These are phyloP conservation scores for Sesia bembeciformis DNA, from an alignment of 2,888 invertebrate species.

Conservation along the genomic window DNA sequence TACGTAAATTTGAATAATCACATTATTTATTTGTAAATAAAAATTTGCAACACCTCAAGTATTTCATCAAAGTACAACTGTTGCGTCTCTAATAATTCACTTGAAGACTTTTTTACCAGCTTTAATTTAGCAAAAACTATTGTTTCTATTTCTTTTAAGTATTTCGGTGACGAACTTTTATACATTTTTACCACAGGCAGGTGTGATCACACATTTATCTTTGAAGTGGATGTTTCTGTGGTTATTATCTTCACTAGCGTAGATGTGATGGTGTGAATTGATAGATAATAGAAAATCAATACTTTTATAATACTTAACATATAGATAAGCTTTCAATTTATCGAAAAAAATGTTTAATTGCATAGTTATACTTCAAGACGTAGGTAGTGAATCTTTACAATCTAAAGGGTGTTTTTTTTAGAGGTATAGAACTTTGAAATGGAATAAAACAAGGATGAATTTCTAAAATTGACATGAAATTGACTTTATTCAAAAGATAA, in stretches of 20 bases:
- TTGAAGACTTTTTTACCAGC: conserved; percentile 25
- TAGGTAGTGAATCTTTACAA: no score
- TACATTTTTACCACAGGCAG: neutral
- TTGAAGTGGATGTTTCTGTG: conserved; percentile 27
- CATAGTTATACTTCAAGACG: no score
- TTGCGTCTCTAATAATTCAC: conserved; percentile 38
- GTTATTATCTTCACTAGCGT: conserved; percentile 32
- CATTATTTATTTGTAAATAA: neutral
- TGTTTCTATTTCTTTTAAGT: conserved; percentile 40
- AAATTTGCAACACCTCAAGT: conserved; percentile 27
- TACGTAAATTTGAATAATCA: neutral
- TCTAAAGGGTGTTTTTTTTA: no score
- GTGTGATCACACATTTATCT: neutral
- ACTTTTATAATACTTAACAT: no score
- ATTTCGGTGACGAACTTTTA: conserved; percentile 28
- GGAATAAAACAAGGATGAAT: no score
- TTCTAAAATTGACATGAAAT: no score
- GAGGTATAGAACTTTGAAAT: no score
- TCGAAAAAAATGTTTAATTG: no score
- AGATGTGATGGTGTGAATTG: no score
- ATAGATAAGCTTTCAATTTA: no score
- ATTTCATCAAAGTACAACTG: conserved; percentile 43
- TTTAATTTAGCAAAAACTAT: conserved; percentile 30
- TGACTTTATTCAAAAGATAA: no score
- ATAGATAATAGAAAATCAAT: no score